A percentile compares a stretch with the other conserved stretches of the same genome.
phyloP scores from a whole-genome alignment of 2,888 invertebrate genomes.

The Drosophila longiperda region DNA sequence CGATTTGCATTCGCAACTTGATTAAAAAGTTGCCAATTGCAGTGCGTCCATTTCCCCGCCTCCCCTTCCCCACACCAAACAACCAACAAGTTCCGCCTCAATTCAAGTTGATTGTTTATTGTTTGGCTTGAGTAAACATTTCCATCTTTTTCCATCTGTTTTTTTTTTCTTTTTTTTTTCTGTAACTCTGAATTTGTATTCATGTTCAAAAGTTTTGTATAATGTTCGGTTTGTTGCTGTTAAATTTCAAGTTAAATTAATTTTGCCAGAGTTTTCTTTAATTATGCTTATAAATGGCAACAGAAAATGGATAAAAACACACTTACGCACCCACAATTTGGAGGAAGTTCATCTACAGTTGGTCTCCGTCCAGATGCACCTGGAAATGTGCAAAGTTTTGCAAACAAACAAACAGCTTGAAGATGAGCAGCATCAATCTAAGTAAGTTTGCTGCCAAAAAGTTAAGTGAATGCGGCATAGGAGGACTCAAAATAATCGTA shows the following conservation, averaged over 20 bases:
- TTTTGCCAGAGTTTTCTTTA: constrained; percentile 67
- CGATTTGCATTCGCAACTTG: constrained; percentile 74
- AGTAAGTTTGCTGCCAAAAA: constrained; percentile 47
- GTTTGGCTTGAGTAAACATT: constrained; percentile 49
- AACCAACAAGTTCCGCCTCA: constrained; percentile 26
- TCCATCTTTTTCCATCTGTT: constrained; percentile 16
- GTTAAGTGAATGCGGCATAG: constrained; percentile 28
- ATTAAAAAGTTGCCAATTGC: constrained; percentile 75
- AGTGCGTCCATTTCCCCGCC: constrained; percentile 23
- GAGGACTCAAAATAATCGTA: constrained; percentile 10
- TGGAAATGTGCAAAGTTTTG: constrained; percentile 31
- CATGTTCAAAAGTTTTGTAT: constrained; percentile 51
- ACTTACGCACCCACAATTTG: constrained; percentile 48
- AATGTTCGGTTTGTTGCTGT: constrained; percentile 27
- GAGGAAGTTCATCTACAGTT: constrained; percentile 22
- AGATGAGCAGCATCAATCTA: constrained; percentile 72
- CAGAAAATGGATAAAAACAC: constrained; percentile 64
- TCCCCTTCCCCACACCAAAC: too few relatives aligned
- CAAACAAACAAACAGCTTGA: constrained; percentile 44
- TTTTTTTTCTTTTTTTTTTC: background rate
- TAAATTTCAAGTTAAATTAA: constrained; percentile 70
- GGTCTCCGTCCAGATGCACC: constrained; percentile 21
- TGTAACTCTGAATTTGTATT: constrained; percentile 38
- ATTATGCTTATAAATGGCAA: constrained; percentile 71
- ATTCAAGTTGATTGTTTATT: constrained; percentile 76